Evolutionary conservation across 2,888 invertebrate species (phyloP), one percentile per base, ranked within the genome.

Genomic region (Callosobruchus maculatus): DNA sequence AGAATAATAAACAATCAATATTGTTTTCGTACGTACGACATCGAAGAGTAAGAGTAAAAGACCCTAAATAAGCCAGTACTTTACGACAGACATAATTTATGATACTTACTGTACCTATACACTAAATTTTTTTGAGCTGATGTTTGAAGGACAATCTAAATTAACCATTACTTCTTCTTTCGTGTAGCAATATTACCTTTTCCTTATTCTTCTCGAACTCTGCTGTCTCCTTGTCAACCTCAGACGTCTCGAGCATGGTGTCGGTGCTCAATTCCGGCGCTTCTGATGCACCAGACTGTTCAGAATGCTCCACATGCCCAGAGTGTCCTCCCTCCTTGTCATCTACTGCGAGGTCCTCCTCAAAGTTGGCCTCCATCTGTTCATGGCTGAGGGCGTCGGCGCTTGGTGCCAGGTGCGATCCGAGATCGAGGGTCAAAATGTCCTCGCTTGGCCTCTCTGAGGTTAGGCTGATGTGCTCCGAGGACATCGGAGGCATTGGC

Each of bases 401-500:
- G 67, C 78, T 80, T 2, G 82, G 78, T 72, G 82, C 77, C 67
- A 86, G 78, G 73, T 86, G 85, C 0, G 83, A 76, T 0, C 85
- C 86, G 22, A 87, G 74, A 79, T 87, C 84, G 22, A 87, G 79
- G 4, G 84, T 86, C 73, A 87, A 80, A 73, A 87, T 83, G 80
- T 87, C 87, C 73, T 85, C 85, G 30, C 74, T 76, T 0, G 86
- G 86, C 77, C 82, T 85, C 71, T 86, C 86, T 18, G 86, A 84
- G 0, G 87, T 86, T 20, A 85, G 78, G 76, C 85, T 87, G 18
- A 86, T 81, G 75, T 77, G 76, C 70, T 84, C 83, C 2, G 88
- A 87, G 74, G 89, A 85, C 2, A 89, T 86, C n/a, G 89, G 87
- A 0, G 90, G 88, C 72, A 90, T 85, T 0, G 92, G 92, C 82